Evolutionary conservation across 1,140 invertebrate species (phyloP).

Genomic region (Pseudomyrmex sp.): DNA sequence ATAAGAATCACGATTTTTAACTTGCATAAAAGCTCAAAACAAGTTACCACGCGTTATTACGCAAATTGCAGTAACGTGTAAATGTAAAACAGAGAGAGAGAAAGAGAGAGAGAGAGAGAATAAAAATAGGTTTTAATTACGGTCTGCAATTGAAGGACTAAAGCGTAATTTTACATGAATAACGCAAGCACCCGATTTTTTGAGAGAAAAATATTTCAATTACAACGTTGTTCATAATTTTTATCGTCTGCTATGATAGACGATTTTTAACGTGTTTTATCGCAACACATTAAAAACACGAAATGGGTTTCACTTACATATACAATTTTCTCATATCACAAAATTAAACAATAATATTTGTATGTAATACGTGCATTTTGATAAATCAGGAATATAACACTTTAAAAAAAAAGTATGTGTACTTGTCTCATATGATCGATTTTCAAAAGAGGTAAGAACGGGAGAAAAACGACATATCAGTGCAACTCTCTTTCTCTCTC

Average conservation of each 20-base stretch:
- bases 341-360: background rate
- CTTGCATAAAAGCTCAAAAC: background rate
- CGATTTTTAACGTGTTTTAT: background rate
- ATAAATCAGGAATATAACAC: background rate
- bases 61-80: constrained; percentile 23
- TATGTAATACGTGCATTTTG: background rate
- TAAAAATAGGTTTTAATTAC: constrained; percentile 35
- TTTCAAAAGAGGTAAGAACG: background rate
- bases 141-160: constrained; percentile 13
- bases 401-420: background rate
- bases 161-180: constrained; percentile 31
- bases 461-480: background rate
- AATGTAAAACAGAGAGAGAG: constrained; percentile 5
- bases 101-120: background rate
- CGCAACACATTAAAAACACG: too few relatives aligned
- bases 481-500: background rate
- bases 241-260: background rate
- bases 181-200: background rate
- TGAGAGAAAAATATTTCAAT: background rate
- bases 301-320: too few relatives aligned
- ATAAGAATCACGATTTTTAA: constrained; percentile 16
- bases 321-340: background rate
- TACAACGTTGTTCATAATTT: background rate
- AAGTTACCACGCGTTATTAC: background rate
- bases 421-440: background rate